Evolutionary conservation across 2,113 vertebrate genomes (phyloP).

Genomic region (Crotalus viridis): DNA sequence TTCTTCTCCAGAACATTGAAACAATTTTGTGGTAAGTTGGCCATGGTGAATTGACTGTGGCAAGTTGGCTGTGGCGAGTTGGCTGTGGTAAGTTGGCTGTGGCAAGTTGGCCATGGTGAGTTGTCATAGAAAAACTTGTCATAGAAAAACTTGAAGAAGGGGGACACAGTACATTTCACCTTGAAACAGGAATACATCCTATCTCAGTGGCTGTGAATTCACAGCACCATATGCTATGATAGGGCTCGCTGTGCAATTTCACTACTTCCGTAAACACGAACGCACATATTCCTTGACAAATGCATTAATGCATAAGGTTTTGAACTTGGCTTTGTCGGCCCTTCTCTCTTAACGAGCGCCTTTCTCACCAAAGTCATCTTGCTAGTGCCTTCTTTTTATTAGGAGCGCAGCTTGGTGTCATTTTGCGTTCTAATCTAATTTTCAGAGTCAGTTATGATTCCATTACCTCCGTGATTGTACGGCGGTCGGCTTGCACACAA

Average conservation of each 20-base stretch:
- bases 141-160: too few species aligned
- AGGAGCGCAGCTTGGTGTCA: slow-evolving; percentile 16
- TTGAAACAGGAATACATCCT: not conserved
- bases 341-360: slow-evolving; percentile 6
- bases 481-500: slow-evolving; percentile 29
- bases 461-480: slow-evolving; percentile 51
- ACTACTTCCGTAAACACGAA: not conserved
- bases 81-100: too few species aligned
- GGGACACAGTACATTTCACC: too few species aligned
- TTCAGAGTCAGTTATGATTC: slow-evolving; percentile 53
- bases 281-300: not conserved
- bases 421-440: slow-evolving; percentile 55
- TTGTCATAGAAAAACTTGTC: too few species aligned
- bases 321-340: slow-evolving; percentile 20
- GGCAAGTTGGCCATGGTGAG: too few species aligned
- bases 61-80: too few species aligned
- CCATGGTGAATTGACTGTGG: too few species aligned
- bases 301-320: not conserved
- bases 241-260: not conserved
- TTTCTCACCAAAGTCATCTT: slow-evolving; percentile 31
- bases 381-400: slow-evolving; percentile 34
- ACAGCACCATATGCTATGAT: not conserved
- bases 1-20: too few species aligned
- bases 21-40: too few species aligned
- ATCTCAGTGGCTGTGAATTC: not conserved